Percentiles rank a stretch among this genome's conserved stretches.
Conservation (phyloP, 2,797 vertebrate genomes). For the Darevskia nairensis region DNA sequence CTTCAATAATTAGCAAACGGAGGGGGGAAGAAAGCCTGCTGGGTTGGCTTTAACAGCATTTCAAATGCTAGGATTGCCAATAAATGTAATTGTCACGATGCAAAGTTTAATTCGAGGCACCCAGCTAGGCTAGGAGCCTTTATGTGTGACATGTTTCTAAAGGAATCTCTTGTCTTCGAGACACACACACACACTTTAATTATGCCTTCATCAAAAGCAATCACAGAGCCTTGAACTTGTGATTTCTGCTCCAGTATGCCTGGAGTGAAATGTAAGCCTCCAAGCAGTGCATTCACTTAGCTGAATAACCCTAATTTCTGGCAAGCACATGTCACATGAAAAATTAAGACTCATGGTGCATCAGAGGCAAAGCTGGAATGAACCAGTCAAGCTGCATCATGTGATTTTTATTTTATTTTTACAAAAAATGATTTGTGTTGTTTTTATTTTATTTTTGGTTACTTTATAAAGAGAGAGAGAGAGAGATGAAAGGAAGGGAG, state of each 20-base stretch:
- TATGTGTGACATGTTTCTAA: accelerated
- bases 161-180: conserved; percentile 37
- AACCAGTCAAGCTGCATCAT: conserved; percentile 46
- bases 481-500: neutral
- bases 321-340: conserved; percentile 54
- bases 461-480: too few species aligned
- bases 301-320: conserved; percentile 30
- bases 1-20: neutral
- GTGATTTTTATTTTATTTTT: neutral
- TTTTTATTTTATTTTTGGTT: neutral
- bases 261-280: conserved; percentile 33
- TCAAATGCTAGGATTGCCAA: accelerated
- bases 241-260: conserved; percentile 19
- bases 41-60: neutral
- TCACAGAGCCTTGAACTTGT: conserved; percentile 37
- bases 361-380: conserved; percentile 25
- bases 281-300: conserved; percentile 45
- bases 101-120: neutral
- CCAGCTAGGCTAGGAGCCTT: conserved; percentile 8
- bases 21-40: neutral
- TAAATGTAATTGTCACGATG: neutral
- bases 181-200: conserved; percentile 20
- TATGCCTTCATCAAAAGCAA: conserved; percentile 42
- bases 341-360: conserved; percentile 49
- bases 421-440: neutral